phyloP scores from a whole-genome alignment of 2,113 vertebrate genomes.

The Tachysurus vachellii region DNA sequence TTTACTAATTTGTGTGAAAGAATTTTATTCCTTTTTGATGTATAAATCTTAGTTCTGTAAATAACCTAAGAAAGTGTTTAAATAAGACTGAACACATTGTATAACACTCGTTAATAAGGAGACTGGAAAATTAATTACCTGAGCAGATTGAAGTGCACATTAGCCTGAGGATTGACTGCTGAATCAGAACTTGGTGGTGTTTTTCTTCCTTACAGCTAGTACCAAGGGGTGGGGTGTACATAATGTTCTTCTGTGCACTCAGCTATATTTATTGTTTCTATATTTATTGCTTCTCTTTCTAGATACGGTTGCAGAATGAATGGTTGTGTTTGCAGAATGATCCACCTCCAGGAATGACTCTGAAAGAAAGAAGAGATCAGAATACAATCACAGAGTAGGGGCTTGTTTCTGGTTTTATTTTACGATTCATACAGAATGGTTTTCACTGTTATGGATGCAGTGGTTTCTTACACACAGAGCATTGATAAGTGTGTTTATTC shows the following conservation, averaged over 20 bases:
- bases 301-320: constrained; percentile 99
- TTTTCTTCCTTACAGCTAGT: background rate
- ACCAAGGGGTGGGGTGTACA: background rate
- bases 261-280: background rate
- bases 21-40: no score
- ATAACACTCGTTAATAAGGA: no score
- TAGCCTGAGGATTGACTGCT: background rate
- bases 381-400: constrained; percentile 99
- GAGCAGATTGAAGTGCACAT: background rate
- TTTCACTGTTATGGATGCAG: no score
- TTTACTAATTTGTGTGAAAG: no score
- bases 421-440: no score
- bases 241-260: background rate
- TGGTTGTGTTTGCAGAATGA: constrained; percentile 98
- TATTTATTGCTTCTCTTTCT: constrained; percentile 60
- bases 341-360: constrained; percentile 97
- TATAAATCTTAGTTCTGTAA: no score
- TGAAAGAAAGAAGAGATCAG: constrained; percentile 98
- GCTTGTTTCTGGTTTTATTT: background rate
- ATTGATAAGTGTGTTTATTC: background rate
- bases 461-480: no score
- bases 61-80: no score
- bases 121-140: background rate
- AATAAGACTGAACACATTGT: background rate
- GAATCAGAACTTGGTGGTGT: background rate